Percentiles rank a stretch among this genome's conserved stretches.
Conservation (phyloP, 2,797 vertebrate species). For the Vespertilio murinus region DNA sequence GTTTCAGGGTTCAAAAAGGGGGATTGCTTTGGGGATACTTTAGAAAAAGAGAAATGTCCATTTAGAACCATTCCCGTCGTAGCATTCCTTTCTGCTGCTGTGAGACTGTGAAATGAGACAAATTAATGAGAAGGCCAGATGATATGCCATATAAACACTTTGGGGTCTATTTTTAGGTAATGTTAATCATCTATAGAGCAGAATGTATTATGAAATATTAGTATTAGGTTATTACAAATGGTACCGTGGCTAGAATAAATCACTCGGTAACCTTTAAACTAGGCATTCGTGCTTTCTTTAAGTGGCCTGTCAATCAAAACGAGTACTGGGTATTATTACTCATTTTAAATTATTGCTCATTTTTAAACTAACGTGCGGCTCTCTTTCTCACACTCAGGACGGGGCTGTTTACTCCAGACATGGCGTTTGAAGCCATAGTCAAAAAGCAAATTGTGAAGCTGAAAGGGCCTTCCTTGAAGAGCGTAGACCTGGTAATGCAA, state of each 20-base stretch:
- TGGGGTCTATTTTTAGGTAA: not conserved
- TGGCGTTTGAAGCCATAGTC: slow-evolving; percentile 96
- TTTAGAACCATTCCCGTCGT: not conserved
- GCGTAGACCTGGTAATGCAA: slow-evolving; percentile 93
- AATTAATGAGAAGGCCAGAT: not conserved
- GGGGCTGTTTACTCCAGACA: slow-evolving; percentile 93
- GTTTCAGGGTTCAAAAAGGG: not conserved
- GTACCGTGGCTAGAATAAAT: not conserved
- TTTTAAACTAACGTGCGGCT: slow-evolving; percentile 41
- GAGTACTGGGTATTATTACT: not conserved
- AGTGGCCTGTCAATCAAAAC: not conserved
- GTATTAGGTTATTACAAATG: not conserved
- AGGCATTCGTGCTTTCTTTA: not conserved
- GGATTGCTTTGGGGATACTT: not conserved
- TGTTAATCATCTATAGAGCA: not conserved
- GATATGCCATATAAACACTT: not conserved
- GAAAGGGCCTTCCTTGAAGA: slow-evolving; percentile 92
- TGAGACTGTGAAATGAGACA: not conserved
- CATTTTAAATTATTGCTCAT: too few relatives aligned
- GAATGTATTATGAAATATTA: not conserved
- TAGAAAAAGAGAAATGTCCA: not conserved
- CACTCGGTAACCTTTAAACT: not conserved
- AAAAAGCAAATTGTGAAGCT: slow-evolving; percentile 93
- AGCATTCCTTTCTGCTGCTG: not conserved
- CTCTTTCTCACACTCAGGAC: slow-evolving; percentile 81